Evolutionary conservation across 2,797 vertebrate species (phyloP).

Genomic region (Glyptemys insculpta): DNA sequence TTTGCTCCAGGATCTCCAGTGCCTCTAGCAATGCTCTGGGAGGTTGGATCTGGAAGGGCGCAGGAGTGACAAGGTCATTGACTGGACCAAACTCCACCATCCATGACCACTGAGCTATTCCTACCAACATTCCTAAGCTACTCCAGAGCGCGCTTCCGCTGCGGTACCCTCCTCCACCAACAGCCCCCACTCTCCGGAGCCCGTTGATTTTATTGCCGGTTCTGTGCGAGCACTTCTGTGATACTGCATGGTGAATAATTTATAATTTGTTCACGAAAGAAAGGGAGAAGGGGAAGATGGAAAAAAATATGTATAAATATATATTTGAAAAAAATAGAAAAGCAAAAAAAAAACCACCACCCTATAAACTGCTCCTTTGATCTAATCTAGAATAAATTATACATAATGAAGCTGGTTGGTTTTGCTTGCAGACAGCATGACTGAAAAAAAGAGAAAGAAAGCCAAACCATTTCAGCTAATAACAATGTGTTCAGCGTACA

Average conservation of each 20-base stretch:
- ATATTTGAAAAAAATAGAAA: slow-evolving; percentile 58
- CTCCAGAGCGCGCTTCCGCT: fast-evolving
- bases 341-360: slow-evolving; percentile 3
- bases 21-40: background rate
- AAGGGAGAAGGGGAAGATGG: background rate
- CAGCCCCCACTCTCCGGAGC: fast-evolving
- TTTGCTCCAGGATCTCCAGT: background rate
- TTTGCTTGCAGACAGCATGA: slow-evolving; percentile 51
- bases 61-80: fast-evolving
- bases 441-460: slow-evolving; percentile 34
- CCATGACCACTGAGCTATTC: fast-evolving
- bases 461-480: slow-evolving; percentile 18
- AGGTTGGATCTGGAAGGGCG: background rate
- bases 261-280: slow-evolving; percentile 21
- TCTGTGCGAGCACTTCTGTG: slow-evolving; percentile 27
- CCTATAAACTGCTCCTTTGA: slow-evolving; percentile 64
- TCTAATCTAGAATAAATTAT: slow-evolving; percentile 62
- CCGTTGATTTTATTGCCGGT: slow-evolving; percentile 34
- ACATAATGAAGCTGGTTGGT: slow-evolving; percentile 31
- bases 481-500: background rate
- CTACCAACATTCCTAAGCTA: background rate
- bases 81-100: background rate
- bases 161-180: too few species aligned
- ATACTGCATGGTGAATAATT: slow-evolving; percentile 67
- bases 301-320: slow-evolving; percentile 55